Evolutionary conservation across 2,113 vertebrate species (phyloP).

Genomic region (Pedetes capensis): DNA sequence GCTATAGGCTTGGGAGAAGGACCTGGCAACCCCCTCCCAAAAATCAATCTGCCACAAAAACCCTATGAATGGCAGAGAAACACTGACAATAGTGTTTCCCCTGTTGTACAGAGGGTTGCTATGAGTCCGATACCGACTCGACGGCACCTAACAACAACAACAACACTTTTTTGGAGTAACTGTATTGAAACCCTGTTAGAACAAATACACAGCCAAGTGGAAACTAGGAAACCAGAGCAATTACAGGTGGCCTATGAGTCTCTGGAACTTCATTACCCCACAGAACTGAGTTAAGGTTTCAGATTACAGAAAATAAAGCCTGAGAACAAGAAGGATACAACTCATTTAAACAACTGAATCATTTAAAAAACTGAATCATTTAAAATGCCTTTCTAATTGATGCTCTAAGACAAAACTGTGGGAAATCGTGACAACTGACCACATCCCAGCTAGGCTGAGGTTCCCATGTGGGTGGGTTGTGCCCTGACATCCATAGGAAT

Average conservation of each 20-base stretch:
- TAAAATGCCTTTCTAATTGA: background rate
- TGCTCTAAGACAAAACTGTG: background rate
- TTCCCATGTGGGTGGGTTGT: fast-evolving
- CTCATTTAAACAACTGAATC: background rate
- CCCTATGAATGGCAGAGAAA: no score
- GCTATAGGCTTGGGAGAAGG: no score
- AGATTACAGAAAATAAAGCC: background rate
- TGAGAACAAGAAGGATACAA: background rate
- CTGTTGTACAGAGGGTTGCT: no score
- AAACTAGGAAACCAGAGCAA: background rate
- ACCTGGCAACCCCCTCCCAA: no score
- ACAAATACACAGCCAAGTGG: background rate
- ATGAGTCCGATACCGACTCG: no score
- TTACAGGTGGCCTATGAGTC: background rate
- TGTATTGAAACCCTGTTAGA: background rate
- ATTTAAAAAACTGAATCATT: background rate
- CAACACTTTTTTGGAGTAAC: no score
- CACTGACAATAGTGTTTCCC: no score
- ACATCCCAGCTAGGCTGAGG: no score
- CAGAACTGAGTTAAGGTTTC: background rate
- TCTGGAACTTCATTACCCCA: background rate
- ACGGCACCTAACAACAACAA: no score
- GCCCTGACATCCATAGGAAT: no score
- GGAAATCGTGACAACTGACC: background rate
- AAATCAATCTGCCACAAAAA: no score